A percentile compares a stretch with the other conserved stretches of the same genome.
phyloP scores from a whole-genome alignment of 1,140 invertebrate genomes.

The Drosophila pectinifera region DNA sequence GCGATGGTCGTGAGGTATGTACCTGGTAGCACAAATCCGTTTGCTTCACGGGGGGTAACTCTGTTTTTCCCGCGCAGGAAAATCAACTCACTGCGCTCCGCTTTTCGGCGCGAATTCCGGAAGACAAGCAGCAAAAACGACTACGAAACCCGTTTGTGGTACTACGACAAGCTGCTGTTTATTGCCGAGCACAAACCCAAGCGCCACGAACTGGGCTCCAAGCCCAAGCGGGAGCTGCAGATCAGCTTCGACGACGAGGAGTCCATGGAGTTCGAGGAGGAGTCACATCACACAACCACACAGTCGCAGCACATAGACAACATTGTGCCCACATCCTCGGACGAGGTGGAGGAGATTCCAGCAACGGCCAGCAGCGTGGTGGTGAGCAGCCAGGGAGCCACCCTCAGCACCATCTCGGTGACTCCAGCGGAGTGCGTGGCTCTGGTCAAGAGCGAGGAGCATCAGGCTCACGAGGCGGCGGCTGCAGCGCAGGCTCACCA shows the following conservation, averaged over 20 bases:
- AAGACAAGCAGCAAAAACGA: slow-evolving; percentile 71
- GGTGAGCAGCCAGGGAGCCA: slow-evolving; percentile 66
- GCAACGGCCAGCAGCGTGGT: slow-evolving; percentile 53
- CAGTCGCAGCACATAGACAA: slow-evolving; percentile 64
- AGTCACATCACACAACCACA: slow-evolving; percentile 58
- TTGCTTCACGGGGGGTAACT: background rate
- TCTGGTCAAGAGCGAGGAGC: slow-evolving; percentile 70
- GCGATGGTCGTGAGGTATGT: slow-evolving; percentile 74
- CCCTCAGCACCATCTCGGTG: slow-evolving; percentile 70
- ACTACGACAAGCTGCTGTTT: slow-evolving; percentile 81
- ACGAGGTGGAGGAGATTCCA: slow-evolving; percentile 51
- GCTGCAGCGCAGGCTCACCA: slow-evolving; percentile 63
- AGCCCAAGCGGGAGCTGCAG: slow-evolving; percentile 71
- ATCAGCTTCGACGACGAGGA: slow-evolving; percentile 73
- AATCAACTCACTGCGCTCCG: slow-evolving; percentile 79
- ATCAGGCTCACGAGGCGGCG: slow-evolving; percentile 59
- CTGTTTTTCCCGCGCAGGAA: slow-evolving; percentile 36
- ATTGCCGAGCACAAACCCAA: slow-evolving; percentile 82
- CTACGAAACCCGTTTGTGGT: slow-evolving; percentile 82
- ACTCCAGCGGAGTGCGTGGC: slow-evolving; percentile 73
- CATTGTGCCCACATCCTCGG: slow-evolving; percentile 47
- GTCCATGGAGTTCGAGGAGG: slow-evolving; percentile 79
- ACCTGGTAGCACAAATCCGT: too few species aligned
- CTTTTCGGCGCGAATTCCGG: slow-evolving; percentile 77
- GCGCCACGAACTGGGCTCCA: slow-evolving; percentile 54